Evolutionary conservation across 2,797 vertebrate genomes (phyloP), one percentile per base, ranked within the genome.

Genomic region (Darevskia nairensis): DNA sequence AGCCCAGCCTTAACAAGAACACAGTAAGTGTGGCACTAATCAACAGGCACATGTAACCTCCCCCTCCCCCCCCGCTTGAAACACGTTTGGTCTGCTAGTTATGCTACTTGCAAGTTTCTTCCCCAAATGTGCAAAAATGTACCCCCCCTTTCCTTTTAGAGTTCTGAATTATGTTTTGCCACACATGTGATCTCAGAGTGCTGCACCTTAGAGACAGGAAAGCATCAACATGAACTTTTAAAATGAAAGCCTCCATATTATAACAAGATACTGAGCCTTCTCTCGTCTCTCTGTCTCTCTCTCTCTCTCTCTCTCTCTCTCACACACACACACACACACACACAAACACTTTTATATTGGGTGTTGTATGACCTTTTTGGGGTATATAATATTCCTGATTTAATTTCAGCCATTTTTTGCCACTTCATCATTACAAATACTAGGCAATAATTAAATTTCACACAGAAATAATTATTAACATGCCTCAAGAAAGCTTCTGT

Each of bases 381-480:
- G 13, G 35, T 19, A 74, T 17, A 21, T 0, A 87, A 85, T 9
- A 88, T 89, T 88, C 91, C 76, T 92, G 61, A 29, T 66, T 92
- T 80, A 81, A 94, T 88, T 79, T 93, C 46, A 94, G 81, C 61
- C 71, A 64, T 68, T 80, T 85, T 85, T 35, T 91, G 29, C 86
- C 50, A 25, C 77, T 85, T 55, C 64, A 39, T 39, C 1, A 4
- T 68, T 89, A 85, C 87, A 86, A 89, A 92, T 91, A 84, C 25
- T 69, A 84, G 64, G 55, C 44, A 94, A 89, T 90, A 90, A 92
- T 91, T 95, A 88, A 84, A 91, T 94, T 94, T 94, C 75, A 32
- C 78, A 15, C 77, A 85, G 85, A 79, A 92, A 69, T 92, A 85
- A 85, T 94, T 84, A 94, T 94, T 95, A 95, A 85, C 86, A 90